These are phyloP conservation scores for Apocrypta bakeri DNA, from an alignment of 1,140 invertebrate genomes.

Conservation along the genomic window DNA sequence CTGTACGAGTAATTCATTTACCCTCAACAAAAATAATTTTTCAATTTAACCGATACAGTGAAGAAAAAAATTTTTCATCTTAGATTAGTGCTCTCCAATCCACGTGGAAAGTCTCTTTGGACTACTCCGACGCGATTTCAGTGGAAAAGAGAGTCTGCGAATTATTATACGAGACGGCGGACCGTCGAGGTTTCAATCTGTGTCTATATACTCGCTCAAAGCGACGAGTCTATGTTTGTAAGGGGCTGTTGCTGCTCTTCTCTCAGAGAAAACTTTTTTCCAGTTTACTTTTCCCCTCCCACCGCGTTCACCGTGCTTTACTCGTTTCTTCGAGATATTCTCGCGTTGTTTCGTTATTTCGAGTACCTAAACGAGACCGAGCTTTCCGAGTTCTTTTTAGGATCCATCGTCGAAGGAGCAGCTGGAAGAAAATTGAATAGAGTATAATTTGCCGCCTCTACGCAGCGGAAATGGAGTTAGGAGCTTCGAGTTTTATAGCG, in stretches of 20 bases:
- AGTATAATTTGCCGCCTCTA: not conserved
- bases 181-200: constrained; percentile 23
- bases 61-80: too few species aligned
- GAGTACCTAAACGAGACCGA: not conserved
- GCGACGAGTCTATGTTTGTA: not conserved
- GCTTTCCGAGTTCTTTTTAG: not conserved
- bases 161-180: constrained; percentile 18
- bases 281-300: not conserved
- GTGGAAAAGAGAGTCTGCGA: constrained; percentile 2
- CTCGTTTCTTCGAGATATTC: not conserved
- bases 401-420: not conserved
- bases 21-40: too few species aligned
- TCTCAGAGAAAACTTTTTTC: not conserved
- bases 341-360: constrained; percentile 17
- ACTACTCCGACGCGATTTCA: not conserved
- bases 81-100: too few species aligned
- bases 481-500: not conserved
- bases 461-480: not conserved
- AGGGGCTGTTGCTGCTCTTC: not conserved
- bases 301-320: not conserved
- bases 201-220: not conserved
- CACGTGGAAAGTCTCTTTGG: not conserved
- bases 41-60: too few species aligned
- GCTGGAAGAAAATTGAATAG: constrained; percentile 19
- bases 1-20: too few species aligned